A percentile compares a stretch with the other conserved stretches of the same genome.
phyloP scores from a whole-genome alignment of 2,888 invertebrate genomes.

The Beris chalybata region DNA sequence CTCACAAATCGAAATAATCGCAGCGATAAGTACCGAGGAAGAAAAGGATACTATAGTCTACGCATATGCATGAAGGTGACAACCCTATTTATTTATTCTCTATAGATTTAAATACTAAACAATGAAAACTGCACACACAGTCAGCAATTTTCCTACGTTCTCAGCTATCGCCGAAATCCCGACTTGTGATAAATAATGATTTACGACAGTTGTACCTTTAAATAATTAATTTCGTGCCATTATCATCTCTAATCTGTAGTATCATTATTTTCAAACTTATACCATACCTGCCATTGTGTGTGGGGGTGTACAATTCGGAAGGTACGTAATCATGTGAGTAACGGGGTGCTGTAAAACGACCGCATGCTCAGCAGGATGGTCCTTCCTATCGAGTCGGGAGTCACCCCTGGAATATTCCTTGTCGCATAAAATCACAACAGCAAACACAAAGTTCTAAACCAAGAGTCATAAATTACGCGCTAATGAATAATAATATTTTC shows the following conservation, averaged over 20 bases:
- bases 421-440: slow-evolving; percentile 27
- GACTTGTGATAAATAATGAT: slow-evolving; percentile 41
- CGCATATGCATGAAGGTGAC: too few relatives aligned
- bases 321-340: neutral
- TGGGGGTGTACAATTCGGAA: neutral
- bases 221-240: slow-evolving; percentile 42
- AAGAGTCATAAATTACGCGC: slow-evolving; percentile 33
- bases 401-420: neutral
- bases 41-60: too few relatives aligned
- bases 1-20: too few relatives aligned
- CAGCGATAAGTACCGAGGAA: too few relatives aligned
- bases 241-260: slow-evolving; percentile 38
- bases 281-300: slow-evolving; percentile 1
- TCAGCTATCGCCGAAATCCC: neutral
- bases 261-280: slow-evolving; percentile 17
- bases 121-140: neutral
- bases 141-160: slow-evolving; percentile 19
- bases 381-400: neutral
- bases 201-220: slow-evolving; percentile 41
- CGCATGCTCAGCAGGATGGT: slow-evolving; percentile 8
- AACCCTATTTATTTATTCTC: too few relatives aligned
- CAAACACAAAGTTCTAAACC: slow-evolving; percentile 31
- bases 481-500: slow-evolving; percentile 33
- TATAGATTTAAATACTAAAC: too few relatives aligned
- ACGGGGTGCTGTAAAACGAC: neutral